Evolutionary conservation across 2,888 invertebrate species (phyloP).

Genomic region (Pteria penguin): DNA sequence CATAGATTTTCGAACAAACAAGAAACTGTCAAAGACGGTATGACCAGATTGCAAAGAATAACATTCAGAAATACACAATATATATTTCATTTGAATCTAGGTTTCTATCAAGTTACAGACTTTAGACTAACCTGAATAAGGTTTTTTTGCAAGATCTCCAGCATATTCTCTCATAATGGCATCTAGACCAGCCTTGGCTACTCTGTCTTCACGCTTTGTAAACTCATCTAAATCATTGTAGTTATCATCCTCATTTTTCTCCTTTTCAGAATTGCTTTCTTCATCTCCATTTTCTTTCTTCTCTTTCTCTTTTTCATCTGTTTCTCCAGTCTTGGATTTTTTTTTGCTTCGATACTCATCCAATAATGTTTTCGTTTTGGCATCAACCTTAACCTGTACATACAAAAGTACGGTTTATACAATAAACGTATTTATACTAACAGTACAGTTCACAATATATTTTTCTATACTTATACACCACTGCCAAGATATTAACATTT

Average conservation of each 20-base stretch:
- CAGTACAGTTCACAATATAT: background rate
- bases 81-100: too few species aligned
- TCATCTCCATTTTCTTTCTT: conserved; percentile 67
- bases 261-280: conserved; percentile 62
- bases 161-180: conserved; percentile 91
- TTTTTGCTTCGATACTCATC: conserved; percentile 90
- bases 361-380: conserved; percentile 95
- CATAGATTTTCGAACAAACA: too few species aligned
- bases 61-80: too few species aligned
- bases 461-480: background rate
- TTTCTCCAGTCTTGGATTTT: conserved; percentile 51
- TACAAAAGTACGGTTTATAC: too few species aligned
- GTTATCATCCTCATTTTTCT: conserved; percentile 58
- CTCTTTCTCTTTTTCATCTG: conserved; percentile 52
- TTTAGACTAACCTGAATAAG: conserved; percentile 60
- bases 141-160: conserved; percentile 74
- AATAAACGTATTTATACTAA: too few species aligned
- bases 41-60: too few species aligned
- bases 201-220: conserved; percentile 84
- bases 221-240: conserved; percentile 83
- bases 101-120: too few species aligned
- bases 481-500: too few species aligned
- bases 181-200: conserved; percentile 88
- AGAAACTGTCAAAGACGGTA: too few species aligned
- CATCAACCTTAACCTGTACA: conserved; percentile 89